phyloP scores from a whole-genome alignment of 1,140 invertebrate species.

The Galleria mellonella region DNA sequence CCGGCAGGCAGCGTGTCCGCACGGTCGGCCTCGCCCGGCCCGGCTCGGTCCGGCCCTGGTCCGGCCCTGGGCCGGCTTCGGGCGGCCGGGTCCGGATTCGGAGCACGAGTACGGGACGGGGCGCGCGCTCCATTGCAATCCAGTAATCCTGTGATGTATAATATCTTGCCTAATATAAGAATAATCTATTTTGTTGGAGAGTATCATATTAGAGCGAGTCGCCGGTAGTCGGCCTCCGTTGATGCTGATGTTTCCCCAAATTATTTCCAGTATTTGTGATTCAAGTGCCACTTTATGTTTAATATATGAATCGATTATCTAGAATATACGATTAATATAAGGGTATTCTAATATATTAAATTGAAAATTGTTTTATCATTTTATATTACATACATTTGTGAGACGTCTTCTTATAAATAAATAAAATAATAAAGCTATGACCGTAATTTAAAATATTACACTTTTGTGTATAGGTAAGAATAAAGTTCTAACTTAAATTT shows the following conservation, averaged over 20 bases:
- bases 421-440: slow-evolving; percentile 60
- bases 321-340: slow-evolving; percentile 75
- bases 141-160: slow-evolving; percentile 50
- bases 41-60: no score
- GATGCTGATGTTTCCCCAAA: slow-evolving; percentile 71
- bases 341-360: slow-evolving; percentile 75
- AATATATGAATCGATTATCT: slow-evolving; percentile 77
- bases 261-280: slow-evolving; percentile 77
- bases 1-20: no score
- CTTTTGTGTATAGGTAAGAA: slow-evolving; percentile 74
- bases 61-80: no score
- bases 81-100: no score
- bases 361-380: slow-evolving; percentile 76
- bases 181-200: slow-evolving; percentile 50
- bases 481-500: slow-evolving; percentile 75
- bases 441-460: slow-evolving; percentile 73
- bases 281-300: slow-evolving; percentile 77
- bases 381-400: slow-evolving; percentile 75
- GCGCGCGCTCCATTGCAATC: slow-evolving; percentile 24
- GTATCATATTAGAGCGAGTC: slow-evolving; percentile 25
- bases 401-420: slow-evolving; percentile 49
- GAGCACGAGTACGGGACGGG: no score
- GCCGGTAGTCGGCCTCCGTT: slow-evolving; percentile 44
- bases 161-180: slow-evolving; percentile 54
- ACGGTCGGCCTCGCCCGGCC: no score